Base-by-base conservation (phyloP, 2,113 vertebrate genomes). In the Dipodomys merriami region DNA sequence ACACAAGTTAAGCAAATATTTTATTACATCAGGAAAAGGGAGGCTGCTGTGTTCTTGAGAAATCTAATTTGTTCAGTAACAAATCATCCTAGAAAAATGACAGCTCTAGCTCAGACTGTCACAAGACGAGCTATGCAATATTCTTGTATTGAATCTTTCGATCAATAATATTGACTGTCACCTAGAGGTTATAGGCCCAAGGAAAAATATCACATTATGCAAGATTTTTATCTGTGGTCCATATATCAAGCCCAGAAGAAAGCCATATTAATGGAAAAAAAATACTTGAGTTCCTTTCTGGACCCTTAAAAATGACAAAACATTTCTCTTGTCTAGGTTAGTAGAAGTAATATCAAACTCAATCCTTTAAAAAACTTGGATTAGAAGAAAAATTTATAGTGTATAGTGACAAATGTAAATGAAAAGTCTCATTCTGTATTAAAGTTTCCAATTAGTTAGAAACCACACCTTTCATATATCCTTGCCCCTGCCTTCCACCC, bases 1-100 rank as follows among this genome's bases (percentile, higher is more conserved):
- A 90, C 72, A 46, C 7, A 53, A 90, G 69, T 84, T 81, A 76
- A 90, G n/a, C 33, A 94, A 86, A 35, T 25, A 16, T 86, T 85
- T 92, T 73, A 84, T 67, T 69, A 11, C 23, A 86, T 81, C 69
- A 94, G 67, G 46, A 69, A 91, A 89, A 23, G 35, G 80, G 93
- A 83, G 46, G 49, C 35, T 8, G 20, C 22, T 1, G 6, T 67
- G 85, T 92, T 96, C 83, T 88, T 73, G 30, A 77, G 74, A 93
- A 97, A 93, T 94, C 76, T 90, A 91, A 94, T 95, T 95, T 96
- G 65, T 71, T 94, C 90, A 88, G 91, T 71, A 79, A 88, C 67
- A 96, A 93, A 96, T 94, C 15, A 78, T 68, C 16, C 30, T 57
- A 91, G 90, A 91, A 92, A 94, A 95, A 96, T 90, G 88, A 96